These are phyloP conservation scores for Halocaridina rubra DNA, from an alignment of 2,888 invertebrate genomes.

Conservation along the genomic window DNA sequence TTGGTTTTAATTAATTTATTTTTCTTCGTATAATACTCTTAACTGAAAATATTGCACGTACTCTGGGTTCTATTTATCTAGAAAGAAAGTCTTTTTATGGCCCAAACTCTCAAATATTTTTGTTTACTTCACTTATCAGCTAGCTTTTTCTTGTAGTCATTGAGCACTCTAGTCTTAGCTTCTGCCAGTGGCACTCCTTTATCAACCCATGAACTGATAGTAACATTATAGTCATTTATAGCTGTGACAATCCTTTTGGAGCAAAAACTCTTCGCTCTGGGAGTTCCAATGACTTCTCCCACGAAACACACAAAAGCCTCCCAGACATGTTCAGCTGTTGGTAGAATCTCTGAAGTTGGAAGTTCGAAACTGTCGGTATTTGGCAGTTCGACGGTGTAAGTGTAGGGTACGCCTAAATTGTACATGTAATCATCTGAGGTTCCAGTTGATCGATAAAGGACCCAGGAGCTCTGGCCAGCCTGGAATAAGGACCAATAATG, in stretches of 20 bases:
- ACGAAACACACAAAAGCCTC: neutral
- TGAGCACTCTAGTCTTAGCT: neutral
- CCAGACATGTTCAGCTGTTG: neutral
- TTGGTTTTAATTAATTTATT: no score
- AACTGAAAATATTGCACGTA: no score
- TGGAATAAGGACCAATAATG: no score
- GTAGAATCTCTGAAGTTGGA: neutral
- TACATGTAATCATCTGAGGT: constrained; percentile 3
- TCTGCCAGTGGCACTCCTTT: neutral
- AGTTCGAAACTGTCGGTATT: neutral
- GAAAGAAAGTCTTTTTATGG: no score
- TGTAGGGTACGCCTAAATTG: neutral
- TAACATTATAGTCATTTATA: neutral
- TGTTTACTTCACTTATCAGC: neutral
- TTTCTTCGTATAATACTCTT: no score
- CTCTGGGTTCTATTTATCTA: no score
- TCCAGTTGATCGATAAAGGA: neutral
- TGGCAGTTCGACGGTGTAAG: constrained; percentile 6
- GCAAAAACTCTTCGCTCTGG: neutral
- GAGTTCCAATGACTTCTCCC: neutral
- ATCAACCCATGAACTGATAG: neutral
- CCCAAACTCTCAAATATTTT: neutral
- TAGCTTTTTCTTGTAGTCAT: neutral
- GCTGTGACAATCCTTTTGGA: neutral
- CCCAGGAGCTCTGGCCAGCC: neutral